Evolutionary conservation across 2,888 invertebrate genomes (phyloP), one percentile per base, ranked within the genome.

Genomic region (Drosophila neoperkinsi): DNA sequence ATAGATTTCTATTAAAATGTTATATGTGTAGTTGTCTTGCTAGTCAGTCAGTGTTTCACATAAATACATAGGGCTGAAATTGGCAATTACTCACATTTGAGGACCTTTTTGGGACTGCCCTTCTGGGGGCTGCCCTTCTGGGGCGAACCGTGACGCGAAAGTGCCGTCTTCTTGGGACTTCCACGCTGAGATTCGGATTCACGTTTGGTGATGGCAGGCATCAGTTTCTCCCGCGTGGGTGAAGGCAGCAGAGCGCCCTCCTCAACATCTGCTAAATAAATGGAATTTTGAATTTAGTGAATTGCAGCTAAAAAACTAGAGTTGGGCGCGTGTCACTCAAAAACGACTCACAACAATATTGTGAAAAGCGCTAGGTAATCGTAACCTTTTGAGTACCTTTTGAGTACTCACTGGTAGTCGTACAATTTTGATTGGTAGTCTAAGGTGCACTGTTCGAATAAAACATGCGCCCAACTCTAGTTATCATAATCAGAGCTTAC

Each of bases 161-260:
- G 84, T 63, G 93, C 91, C 65, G 93, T 92, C 90, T 94, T 93
- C 71, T 93, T 93, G 53, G 93, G 93, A 72, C 93, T 93, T 62
- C 93, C 93, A 33, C 92, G 90, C 78, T 93, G 93, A 57, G 93
- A 93, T 77, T 93, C 93, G 4, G 93, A 92, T 79, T 93, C 93
- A 77, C 93, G 92, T 76, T 93, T 93, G 71, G 93, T 93, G 67
- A 95, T 94, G 75, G 95, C 95, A 79, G 96, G 96, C 94, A 96
- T 95, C 87, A 96, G 93, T 92, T 96, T 96, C 92, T 96, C 96
- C 86, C 96, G 94, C 82, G 96, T 96, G 76, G 96, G 96, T 90
- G 96, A 96, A 84, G 95, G 95, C 91, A 96, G 93, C 86, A 96
- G 94, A 82, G 95, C 95, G 77, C 96, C 96, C 91, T 96, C 96